These are phyloP conservation scores for Dicyrtoma fusca DNA, from an alignment of 2,888 invertebrate genomes.

Conservation along the genomic window DNA sequence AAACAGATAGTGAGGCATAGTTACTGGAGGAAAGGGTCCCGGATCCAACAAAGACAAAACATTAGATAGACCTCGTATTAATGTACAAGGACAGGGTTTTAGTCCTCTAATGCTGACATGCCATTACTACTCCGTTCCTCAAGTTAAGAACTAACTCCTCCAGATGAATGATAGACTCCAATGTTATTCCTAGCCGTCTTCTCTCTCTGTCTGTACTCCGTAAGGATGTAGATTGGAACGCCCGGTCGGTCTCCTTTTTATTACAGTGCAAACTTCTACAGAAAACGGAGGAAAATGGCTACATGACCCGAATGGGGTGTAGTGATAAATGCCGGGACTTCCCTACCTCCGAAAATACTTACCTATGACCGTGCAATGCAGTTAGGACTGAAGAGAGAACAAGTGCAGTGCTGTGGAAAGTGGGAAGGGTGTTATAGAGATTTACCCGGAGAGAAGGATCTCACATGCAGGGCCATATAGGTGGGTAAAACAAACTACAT, in stretches of 20 bases:
- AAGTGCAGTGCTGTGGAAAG: neutral
- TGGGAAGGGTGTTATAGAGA: neutral
- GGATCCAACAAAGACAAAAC: constrained; percentile 8
- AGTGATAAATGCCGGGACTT: constrained; percentile 1
- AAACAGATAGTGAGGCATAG: neutral
- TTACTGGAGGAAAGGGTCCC: neutral
- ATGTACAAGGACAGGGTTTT: constrained; percentile 17
- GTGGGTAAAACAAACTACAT: neutral
- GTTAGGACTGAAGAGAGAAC: neutral
- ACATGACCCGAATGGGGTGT: neutral
- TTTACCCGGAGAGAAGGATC: neutral
- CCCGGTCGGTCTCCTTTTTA: neutral
- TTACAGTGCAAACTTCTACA: too few relatives aligned
- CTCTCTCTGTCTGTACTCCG: neutral
- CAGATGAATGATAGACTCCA: constrained; percentile 15
- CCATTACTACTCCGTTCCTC: neutral
- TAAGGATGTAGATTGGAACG: neutral
- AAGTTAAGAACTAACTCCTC: neutral
- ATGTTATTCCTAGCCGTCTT: neutral
- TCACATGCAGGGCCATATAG: neutral
- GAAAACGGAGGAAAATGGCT: too few relatives aligned
- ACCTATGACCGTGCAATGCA: too few relatives aligned
- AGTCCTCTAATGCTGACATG: constrained; percentile 7
- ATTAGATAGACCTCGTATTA: neutral
- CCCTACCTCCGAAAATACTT: neutral